Base-by-base conservation (phyloP, 2,888 invertebrate species). In the Globia sparganii region DNA sequence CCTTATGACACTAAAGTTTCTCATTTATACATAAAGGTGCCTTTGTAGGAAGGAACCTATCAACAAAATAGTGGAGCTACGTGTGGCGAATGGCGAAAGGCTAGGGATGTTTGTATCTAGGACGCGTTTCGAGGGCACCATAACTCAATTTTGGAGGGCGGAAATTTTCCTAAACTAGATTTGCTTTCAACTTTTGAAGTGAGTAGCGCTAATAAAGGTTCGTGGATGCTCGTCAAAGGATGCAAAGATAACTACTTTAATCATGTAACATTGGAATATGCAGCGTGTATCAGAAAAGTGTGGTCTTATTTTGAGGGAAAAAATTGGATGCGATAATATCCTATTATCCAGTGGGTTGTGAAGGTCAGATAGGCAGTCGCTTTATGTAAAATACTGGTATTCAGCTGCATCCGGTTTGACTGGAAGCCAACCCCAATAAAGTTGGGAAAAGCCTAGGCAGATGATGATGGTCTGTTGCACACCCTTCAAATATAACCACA, bases 131-230 rank as follows among this genome's bases (percentile, higher is more conserved):
- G 46, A 84, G 74, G 66, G 28, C 69, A 34, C 0, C n/a, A 34
- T 86, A 74, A 83, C 40, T 77, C 66, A 77, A 83, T 83, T 86
- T 86, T 53, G 31, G 58, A 64, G 69, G 53, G 37, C 49, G 77
- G 83, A 84, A 77, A 77, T 85, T 77, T 66, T 37, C 34, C 21
- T 74, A 56, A 83, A 78, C 75, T 78, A 70, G 56, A 66, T 70
- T 80, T 66, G 58, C 59, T 70, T 70, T 56, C 25, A 83, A 83
- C 83, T 83, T 80, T 83, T 70, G 59, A 83, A 53, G 53, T 65
- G 65, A 40, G 70, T 61, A 31, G 18, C 8, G 13, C n/a, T 58
- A 37, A 72, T 43, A 31, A 59, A 40, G 43, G 75, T 37, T 25
- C 28, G 18, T 73, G 6, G 18, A 40, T 58, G 13, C 6, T 18